Percentiles rank a stretch among this genome's conserved stretches.
Conservation (phyloP, 2,113 vertebrate genomes). For the Sorex araneus region DNA sequence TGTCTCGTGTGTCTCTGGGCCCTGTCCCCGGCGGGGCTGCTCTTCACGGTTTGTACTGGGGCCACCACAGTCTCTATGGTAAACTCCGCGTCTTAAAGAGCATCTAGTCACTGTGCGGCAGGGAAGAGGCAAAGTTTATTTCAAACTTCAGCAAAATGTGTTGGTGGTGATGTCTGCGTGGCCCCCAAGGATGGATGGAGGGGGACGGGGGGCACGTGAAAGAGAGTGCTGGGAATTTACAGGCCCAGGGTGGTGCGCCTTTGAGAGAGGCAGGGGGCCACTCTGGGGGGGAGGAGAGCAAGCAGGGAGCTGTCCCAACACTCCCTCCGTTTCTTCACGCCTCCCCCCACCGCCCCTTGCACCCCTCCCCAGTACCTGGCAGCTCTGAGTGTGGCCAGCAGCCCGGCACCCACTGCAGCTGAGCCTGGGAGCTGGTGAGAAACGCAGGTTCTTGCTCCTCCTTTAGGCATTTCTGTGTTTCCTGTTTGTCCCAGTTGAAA, state of each 20-base stretch:
- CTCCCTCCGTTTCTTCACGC: too few species aligned
- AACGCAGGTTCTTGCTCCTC: not conserved
- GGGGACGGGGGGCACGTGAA: not conserved
- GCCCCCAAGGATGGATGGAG: slow-evolving; percentile 1
- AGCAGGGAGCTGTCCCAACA: not conserved
- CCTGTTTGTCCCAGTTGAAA: not conserved
- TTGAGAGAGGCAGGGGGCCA: not conserved
- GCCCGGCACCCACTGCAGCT: not conserved
- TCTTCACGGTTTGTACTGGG: not conserved
- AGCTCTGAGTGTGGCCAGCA: not conserved
- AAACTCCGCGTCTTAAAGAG: not conserved
- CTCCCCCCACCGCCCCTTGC: not conserved
- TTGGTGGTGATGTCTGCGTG: not conserved
- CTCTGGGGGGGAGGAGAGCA: not conserved
- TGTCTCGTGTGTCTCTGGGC: not conserved
- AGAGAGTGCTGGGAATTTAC: not conserved
- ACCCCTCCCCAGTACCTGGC: not conserved
- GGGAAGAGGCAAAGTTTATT: too few species aligned
- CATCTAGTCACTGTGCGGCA: not conserved
- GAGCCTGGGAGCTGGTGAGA: not conserved
- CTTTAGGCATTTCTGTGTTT: too few species aligned
- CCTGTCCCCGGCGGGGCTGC: not conserved
- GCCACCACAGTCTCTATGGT: not conserved
- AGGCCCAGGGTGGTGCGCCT: not conserved
- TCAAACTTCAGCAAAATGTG: not conserved